phyloP scores from a whole-genome alignment of 2,113 vertebrate genomes.

The Machaerirhynchus nigripectus region DNA sequence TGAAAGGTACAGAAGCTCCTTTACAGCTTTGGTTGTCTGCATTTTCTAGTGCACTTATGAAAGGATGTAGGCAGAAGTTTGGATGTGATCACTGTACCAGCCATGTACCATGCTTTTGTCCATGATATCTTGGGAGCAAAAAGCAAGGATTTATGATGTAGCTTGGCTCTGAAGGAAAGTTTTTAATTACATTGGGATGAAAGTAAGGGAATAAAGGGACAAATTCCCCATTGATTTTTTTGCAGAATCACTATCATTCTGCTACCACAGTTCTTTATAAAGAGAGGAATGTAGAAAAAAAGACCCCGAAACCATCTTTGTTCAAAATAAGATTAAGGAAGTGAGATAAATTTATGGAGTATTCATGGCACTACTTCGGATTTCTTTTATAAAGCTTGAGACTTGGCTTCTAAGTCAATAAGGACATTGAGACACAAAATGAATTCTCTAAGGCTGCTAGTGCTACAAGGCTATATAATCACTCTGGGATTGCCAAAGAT shows the following conservation, averaged over 20 bases:
- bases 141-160: not conserved
- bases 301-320: not conserved
- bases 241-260: not conserved
- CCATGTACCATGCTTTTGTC: rapidly evolving
- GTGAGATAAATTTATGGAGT: slow-evolving; percentile 20
- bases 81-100: not conserved
- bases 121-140: not conserved
- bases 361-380: not conserved
- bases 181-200: not conserved
- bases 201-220: not conserved
- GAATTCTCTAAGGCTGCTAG: not conserved
- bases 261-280: not conserved
- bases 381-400: not conserved
- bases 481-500: slow-evolving; percentile 11
- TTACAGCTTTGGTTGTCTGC: not conserved
- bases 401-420: not conserved
- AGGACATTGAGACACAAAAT: slow-evolving; percentile 5
- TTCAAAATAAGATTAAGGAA: slow-evolving; percentile 9
- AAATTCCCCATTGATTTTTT: not conserved
- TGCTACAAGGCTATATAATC: not conserved
- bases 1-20: not conserved
- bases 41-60: not conserved
- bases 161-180: not conserved
- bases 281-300: not conserved
- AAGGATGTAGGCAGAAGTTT: not conserved